A percentile compares a stretch with the other conserved stretches of the same genome.
Evolutionary conservation across 1,140 invertebrate genomes (phyloP).

Genomic region (Trigoniulus corallinus): DNA sequence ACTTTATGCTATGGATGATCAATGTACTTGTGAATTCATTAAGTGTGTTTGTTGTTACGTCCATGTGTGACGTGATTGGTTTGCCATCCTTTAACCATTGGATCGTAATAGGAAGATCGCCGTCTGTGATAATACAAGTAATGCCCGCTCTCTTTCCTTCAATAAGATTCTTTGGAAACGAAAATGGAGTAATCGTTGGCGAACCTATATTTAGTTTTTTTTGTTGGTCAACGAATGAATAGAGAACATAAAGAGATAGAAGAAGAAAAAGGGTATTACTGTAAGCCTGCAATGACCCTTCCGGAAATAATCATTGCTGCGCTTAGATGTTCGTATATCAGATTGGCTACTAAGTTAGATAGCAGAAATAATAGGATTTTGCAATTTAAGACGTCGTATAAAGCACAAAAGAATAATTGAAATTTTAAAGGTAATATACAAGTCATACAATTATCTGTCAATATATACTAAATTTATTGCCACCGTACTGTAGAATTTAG

Average conservation of each 20-base stretch:
- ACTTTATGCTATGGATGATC: conserved; percentile 24
- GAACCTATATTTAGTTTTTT: conserved; percentile 42
- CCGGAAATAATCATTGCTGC: too few relatives aligned
- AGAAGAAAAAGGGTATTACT: not conserved
- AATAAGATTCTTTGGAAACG: conserved; percentile 41
- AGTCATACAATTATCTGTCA: too few relatives aligned
- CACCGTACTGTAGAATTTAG: too few relatives aligned
- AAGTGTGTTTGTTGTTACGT: not conserved
- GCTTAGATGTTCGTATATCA: too few relatives aligned
- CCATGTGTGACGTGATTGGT: conserved; percentile 13
- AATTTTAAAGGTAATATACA: too few relatives aligned
- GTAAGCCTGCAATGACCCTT: too few relatives aligned
- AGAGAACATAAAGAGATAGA: conserved; percentile 17
- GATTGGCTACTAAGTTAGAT: too few relatives aligned
- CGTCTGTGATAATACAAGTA: conserved; percentile 28
- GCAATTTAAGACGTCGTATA: too few relatives aligned
- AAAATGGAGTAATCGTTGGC: conserved; percentile 46
- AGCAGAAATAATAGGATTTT: too few relatives aligned
- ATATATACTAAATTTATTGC: too few relatives aligned
- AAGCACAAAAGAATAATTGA: too few relatives aligned
- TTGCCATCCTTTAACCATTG: conserved; percentile 28
- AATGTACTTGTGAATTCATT: conserved; percentile 14
- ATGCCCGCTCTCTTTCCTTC: conserved; percentile 48
- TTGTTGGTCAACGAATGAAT: too few relatives aligned
- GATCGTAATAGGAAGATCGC: conserved; percentile 27